Evolutionary conservation across 2,888 invertebrate species (phyloP).

Genomic region (Cataglyphis livida): DNA sequence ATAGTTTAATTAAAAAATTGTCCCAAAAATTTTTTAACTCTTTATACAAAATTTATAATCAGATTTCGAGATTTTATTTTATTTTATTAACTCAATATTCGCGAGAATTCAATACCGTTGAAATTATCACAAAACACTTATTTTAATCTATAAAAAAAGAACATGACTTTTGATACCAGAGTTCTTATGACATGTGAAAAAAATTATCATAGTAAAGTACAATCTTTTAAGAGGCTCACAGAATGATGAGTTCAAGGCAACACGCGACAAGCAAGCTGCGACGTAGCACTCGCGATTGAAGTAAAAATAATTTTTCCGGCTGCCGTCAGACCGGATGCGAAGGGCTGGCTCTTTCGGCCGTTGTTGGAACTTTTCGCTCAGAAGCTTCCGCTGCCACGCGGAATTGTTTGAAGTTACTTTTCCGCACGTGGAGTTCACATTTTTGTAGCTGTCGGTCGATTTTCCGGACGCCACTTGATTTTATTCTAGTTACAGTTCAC

Average conservation of each 20-base stretch:
- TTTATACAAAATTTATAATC: not conserved
- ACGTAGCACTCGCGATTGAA: conserved; percentile 41
- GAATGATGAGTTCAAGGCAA: not conserved
- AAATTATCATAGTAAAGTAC: not conserved
- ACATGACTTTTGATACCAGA: not conserved
- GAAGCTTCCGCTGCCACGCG: conserved; percentile 5
- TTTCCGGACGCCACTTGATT: not conserved
- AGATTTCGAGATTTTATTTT: not conserved
- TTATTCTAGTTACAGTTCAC: conserved; percentile 5
- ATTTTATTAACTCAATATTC: not conserved
- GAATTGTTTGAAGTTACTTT: conserved; percentile 20
- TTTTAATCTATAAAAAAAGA: not conserved
- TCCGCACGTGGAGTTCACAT: conserved; percentile 14
- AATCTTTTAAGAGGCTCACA: not conserved
- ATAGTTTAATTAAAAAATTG: not conserved
- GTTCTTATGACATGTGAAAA: not conserved
- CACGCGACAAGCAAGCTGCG: conserved; percentile 20
- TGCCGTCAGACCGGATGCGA: conserved; percentile 62
- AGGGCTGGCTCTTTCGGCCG: conserved; percentile 43
- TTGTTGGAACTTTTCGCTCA: conserved; percentile 41
- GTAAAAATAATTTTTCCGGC: conserved; percentile 70
- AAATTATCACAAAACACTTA: not conserved
- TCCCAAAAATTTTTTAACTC: not conserved
- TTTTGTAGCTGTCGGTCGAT: conserved; percentile 13
- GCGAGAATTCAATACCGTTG: not conserved